Base-by-base conservation (phyloP, 2,113 vertebrate species). In the Capreolus pygargus region DNA sequence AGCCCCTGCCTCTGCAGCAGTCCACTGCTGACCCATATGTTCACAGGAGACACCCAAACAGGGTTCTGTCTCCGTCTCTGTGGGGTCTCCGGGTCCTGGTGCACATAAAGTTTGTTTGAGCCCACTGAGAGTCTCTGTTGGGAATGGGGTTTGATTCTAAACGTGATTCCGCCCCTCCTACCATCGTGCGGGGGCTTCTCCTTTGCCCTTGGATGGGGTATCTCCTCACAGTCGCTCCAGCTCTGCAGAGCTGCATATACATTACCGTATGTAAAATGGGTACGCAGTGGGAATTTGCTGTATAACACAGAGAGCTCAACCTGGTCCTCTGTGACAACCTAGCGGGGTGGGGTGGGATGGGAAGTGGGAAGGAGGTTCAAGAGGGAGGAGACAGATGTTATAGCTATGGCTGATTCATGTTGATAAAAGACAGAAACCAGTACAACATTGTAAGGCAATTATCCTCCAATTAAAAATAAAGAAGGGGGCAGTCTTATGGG, bases 151-250 rank as follows among this genome's bases (percentile, higher is more conserved):
- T 64, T 64, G 61, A n/a, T 64, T 64, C 61, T 64, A n/a, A 64
- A 9, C 7, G 16, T 64, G 61, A 64, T 64, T 64, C 17, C 7
- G 0, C 33, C 16, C 61, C 61, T 64, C 61, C 33, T 64, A 64
- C 61, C 7, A 0, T 33, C 4, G 0, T 64, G 61, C 7, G 1
- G 16, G 61, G 16, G 4, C 15, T 64, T 64, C 15, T 64, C 7
- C 15, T 64, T n/a, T 64, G 61, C 61, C 61, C 61, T 64, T n/a
- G 7, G 61, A 9, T 17, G 7, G 61, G 61, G 30, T 9, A 64
- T 64, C 30, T 64, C 61, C 61, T 64, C 30, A 64, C 30, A n/a
- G 61, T n/a, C 0, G 1, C 30, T n/a, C 33, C 1, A 4, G 7
- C 15, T 64, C 61, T 0, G 1, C 7, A 64, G 1, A 64, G 30